Evolutionary conservation across 2,888 invertebrate species (phyloP).

Genomic region (Sepioteuthis lessoniana): DNA sequence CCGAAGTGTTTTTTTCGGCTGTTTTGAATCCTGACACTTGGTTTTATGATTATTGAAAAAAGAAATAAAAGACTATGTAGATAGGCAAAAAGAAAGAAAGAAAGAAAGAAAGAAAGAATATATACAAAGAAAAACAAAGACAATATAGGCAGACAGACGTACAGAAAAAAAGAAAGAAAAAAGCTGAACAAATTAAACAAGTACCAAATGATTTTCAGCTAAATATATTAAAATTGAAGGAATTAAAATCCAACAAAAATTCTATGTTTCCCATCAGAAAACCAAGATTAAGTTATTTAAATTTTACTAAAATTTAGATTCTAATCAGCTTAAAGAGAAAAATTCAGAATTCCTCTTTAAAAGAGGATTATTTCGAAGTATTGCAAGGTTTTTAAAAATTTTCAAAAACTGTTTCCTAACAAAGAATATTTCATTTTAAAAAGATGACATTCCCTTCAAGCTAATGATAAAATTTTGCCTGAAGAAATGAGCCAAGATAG

Average conservation of each 20-base stretch:
- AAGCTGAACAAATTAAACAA: neutral
- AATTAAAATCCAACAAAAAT: neutral
- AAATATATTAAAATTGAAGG: neutral
- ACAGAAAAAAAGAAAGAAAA: neutral
- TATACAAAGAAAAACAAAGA: neutral
- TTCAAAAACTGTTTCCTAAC: neutral
- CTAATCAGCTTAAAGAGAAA: slow-evolving; percentile 7
- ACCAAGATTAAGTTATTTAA: neutral
- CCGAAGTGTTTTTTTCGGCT: too few relatives aligned
- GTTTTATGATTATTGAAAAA: too few relatives aligned
- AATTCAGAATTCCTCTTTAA: neutral
- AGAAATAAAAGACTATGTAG: too few relatives aligned
- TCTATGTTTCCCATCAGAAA: neutral
- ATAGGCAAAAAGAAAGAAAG: too few relatives aligned
- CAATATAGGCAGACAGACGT: too few relatives aligned
- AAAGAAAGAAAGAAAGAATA: too few relatives aligned
- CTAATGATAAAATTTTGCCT: neutral
- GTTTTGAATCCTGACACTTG: too few relatives aligned
- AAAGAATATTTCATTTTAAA: neutral
- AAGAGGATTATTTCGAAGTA: neutral
- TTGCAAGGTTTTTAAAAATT: too few relatives aligned
- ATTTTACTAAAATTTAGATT: neutral
- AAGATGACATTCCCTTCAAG: neutral
- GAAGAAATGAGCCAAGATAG: neutral
- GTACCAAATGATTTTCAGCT: neutral